Base-by-base conservation (phyloP, 2,113 vertebrate species). In the Brachyistius frenatus region DNA sequence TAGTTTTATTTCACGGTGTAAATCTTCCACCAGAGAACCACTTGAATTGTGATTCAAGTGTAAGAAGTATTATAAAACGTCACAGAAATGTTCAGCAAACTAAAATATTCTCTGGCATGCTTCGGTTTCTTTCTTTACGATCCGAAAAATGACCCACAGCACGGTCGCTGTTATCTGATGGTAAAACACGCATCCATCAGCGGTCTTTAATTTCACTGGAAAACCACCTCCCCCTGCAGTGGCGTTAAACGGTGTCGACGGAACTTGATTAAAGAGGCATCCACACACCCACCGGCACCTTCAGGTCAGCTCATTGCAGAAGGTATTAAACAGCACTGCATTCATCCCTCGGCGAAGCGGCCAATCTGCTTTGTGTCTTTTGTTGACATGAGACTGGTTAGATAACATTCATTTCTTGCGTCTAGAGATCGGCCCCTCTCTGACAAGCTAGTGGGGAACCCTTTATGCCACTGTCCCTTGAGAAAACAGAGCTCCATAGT, bases 401-500 rank as follows among this genome's bases (percentile, higher is more conserved):
- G 57, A 69, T 73, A 67, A 73, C 39, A 57, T 74, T 58, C 33
- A 65, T 23, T 10, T 71, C 30, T 62, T 50, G 49, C n/a, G 7
- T 37, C 44, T 54, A 53, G 1, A n/a, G 39, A 47, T 15, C 53
- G 54, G 47, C 49, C 39, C 31, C 10, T 9, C 44, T 41, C 78
- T 53, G 57, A 79, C 46, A 81, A 76, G 62, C 65, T 62, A 36
- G 36, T 41, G 49, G 74, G 74, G 50, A 84, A 83, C 58, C 50
- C 71, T 81, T 76, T 65, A 64, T 57, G 11, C 30, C 7, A 77
- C 87, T 86, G 58, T 70, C 80, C 57, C 73, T 68, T 58, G 41
- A 81, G 41, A 81, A 81, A 89, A 81, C 80, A 84, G 66, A 80
- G 57, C 68, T 81, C 81, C 80, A 87, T 85, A 78, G 89, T 89